These are phyloP conservation scores for Chlamydotis undulata DNA, from an alignment of 2,113 vertebrate genomes.

Conservation along the genomic window DNA sequence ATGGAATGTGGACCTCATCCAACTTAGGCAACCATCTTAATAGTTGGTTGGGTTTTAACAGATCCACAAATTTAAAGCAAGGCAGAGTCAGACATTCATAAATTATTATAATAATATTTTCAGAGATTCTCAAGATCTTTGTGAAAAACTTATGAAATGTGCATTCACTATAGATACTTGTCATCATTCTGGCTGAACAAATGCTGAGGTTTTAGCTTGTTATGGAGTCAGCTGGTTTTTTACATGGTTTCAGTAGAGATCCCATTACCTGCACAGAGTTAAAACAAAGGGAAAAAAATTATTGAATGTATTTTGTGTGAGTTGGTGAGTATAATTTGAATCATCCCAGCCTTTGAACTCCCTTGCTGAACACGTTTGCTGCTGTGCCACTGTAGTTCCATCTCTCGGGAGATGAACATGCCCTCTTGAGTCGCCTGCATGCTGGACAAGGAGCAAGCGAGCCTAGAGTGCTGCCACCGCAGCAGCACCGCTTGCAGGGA, in stretches of 20 bases:
- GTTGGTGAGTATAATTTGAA: neutral
- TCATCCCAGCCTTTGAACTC: neutral
- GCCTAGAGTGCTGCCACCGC: neutral
- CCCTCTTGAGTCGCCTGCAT: rapidly evolving
- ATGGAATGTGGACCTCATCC: neutral
- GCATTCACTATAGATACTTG: neutral
- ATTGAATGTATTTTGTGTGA: neutral
- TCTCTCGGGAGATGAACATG: neutral
- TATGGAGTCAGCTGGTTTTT: neutral
- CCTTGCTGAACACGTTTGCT: neutral
- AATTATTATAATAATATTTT: neutral
- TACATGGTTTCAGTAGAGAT: neutral
- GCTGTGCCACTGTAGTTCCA: neutral
- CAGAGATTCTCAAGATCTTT: neutral
- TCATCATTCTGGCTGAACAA: neutral
- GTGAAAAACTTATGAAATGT: neutral
- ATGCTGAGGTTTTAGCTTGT: neutral
- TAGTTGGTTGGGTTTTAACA: neutral
- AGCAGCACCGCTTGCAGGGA: rapidly evolving
- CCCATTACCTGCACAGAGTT: neutral
- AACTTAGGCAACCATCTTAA: neutral
- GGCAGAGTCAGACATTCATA: neutral
- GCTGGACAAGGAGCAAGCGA: rapidly evolving
- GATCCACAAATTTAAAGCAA: neutral
- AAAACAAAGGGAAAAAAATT: neutral